Percentiles rank a stretch among this genome's conserved stretches.
These are phyloP conservation scores for Jordanella pulchra DNA, from an alignment of 2,797 vertebrate species.

Conservation along the genomic window DNA sequence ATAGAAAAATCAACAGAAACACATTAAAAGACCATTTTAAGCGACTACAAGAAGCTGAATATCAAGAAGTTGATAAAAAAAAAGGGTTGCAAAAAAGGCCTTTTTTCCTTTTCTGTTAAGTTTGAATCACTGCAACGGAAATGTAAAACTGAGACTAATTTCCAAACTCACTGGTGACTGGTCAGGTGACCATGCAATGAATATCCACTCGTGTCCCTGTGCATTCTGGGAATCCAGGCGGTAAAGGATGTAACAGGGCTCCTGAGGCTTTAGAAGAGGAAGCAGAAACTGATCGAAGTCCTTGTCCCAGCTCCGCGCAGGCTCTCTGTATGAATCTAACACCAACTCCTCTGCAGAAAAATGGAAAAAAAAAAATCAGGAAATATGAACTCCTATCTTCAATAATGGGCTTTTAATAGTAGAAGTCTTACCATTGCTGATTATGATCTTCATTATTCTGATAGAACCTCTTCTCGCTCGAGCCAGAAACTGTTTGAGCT, in stretches of 20 bases:
- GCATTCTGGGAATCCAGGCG: slow-evolving; percentile 95
- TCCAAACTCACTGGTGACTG: slow-evolving; percentile 88
- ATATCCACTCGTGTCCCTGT: slow-evolving; percentile 96
- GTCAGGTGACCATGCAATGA: slow-evolving; percentile 98
- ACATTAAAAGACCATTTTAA: neutral
- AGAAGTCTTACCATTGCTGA: slow-evolving; percentile 89
- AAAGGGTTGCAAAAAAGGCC: neutral
- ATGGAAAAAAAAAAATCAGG: neutral
- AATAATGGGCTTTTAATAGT: slow-evolving; percentile 21
- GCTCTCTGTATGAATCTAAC: slow-evolving; percentile 89
- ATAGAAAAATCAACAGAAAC: neutral
- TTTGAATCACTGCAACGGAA: neutral
- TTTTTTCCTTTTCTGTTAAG: neutral
- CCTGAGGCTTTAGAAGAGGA: slow-evolving; percentile 87
- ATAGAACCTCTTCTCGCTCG: slow-evolving; percentile 89
- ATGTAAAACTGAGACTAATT: neutral
- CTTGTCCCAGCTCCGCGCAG: slow-evolving; percentile 88
- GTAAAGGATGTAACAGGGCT: slow-evolving; percentile 95
- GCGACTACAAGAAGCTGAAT: neutral
- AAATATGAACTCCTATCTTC: neutral
- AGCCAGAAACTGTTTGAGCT: slow-evolving; percentile 94
- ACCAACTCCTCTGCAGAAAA: slow-evolving; percentile 88
- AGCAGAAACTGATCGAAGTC: slow-evolving; percentile 91
- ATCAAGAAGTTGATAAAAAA: no score
- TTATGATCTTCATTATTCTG: slow-evolving; percentile 94